Evolutionary conservation across 2,888 invertebrate species (phyloP).

Genomic region (Toxonevra muliebris): DNA sequence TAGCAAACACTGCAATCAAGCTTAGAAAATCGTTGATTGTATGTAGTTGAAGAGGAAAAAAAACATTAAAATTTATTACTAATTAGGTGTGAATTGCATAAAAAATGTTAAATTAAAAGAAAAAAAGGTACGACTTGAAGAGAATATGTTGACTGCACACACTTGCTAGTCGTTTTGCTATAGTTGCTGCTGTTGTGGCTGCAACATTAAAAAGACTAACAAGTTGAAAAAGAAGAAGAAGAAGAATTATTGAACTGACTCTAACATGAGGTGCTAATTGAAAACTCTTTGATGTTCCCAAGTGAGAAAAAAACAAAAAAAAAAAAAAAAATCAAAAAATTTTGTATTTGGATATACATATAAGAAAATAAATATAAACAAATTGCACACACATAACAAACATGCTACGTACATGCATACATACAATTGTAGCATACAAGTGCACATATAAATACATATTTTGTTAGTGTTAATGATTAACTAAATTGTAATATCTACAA

Average conservation of each 20-base stretch:
- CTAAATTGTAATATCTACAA: too few relatives aligned
- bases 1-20: neutral
- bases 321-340: too few relatives aligned
- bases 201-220: conserved; percentile 25
- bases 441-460: neutral
- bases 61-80: conserved; percentile 62
- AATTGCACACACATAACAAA: neutral
- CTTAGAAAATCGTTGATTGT: neutral
- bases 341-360: conserved; percentile 35
- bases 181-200: neutral
- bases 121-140: conserved; percentile 1
- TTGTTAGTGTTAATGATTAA: too few relatives aligned
- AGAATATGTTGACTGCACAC: conserved; percentile 21
- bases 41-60: conserved; percentile 28
- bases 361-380: conserved; percentile 27
- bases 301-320: conserved; percentile 37
- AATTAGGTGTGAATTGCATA: conserved; percentile 60
- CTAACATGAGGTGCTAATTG: conserved; percentile 56
- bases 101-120: conserved; percentile 53
- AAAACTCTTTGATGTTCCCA: conserved; percentile 58
- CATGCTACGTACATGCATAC: neutral
- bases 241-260: conserved; percentile 11
- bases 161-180: neutral
- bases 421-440: too few relatives aligned
- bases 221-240: conserved; percentile 33